These are phyloP conservation scores for Hylomyscus alleni DNA, from an alignment of 2,797 vertebrate genomes.

Conservation along the genomic window DNA sequence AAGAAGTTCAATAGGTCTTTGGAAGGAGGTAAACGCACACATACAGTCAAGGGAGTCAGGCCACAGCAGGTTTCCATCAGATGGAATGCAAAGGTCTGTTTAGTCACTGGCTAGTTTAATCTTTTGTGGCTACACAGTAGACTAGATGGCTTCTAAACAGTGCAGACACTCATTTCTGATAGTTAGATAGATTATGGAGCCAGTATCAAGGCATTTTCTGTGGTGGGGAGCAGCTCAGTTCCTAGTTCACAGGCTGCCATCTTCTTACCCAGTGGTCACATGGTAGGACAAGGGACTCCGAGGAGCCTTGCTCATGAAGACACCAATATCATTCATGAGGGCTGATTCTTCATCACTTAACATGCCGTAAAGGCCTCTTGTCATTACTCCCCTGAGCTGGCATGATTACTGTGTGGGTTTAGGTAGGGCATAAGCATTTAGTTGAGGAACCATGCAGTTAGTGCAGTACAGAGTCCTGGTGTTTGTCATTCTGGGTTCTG, in stretches of 20 bases:
- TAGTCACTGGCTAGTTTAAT: neutral
- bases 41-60: neutral
- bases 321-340: neutral
- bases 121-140: neutral
- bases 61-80: rapidly evolving
- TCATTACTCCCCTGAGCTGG: neutral
- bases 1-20: neutral
- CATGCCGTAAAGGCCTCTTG: neutral
- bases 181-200: neutral
- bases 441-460: neutral
- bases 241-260: neutral
- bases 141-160: neutral
- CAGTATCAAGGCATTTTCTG: neutral
- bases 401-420: neutral
- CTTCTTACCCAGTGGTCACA: neutral
- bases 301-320: too few species aligned
- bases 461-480: rapidly evolving
- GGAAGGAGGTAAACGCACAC: neutral
- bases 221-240: neutral
- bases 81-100: neutral
- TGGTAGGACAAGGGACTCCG: neutral
- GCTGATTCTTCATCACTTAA: neutral
- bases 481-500: neutral
- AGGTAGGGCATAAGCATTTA: neutral
- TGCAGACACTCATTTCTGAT: neutral